Evolutionary conservation across 2,888 invertebrate species (phyloP).

Genomic region (Pseudolycoriella hygida): DNA sequence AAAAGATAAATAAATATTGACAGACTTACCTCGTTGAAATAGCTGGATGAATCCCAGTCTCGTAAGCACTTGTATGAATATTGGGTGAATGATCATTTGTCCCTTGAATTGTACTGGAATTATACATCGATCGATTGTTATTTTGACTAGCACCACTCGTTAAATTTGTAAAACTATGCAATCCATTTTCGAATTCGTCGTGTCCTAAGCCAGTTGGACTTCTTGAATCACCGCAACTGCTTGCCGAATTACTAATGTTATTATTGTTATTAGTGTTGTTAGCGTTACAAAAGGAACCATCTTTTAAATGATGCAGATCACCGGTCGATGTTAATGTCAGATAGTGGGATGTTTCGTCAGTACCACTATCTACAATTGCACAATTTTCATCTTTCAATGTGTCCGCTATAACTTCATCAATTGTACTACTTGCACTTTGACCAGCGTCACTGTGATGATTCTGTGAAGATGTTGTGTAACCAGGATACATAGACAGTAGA

Average conservation of each 20-base stretch:
- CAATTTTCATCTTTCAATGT: constrained; percentile 27
- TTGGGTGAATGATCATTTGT: constrained; percentile 15
- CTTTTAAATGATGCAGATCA: constrained; percentile 23
- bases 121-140: background rate
- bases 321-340: constrained; percentile 22
- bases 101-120: background rate
- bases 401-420: constrained; percentile 28
- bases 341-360: constrained; percentile 17
- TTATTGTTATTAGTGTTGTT: constrained; percentile 6
- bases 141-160: constrained; percentile 16
- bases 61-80: constrained; percentile 16
- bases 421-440: constrained; percentile 5
- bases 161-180: constrained; percentile 27
- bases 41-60: constrained; percentile 19
- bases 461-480: constrained; percentile 4
- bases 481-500: constrained; percentile 5
- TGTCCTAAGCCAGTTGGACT: constrained; percentile 18
- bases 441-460: constrained; percentile 8
- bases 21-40: constrained; percentile 22
- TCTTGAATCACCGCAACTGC: constrained; percentile 25
- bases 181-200: constrained; percentile 14
- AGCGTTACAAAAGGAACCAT: constrained; percentile 10
- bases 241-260: constrained; percentile 19
- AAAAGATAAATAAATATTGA: background rate
- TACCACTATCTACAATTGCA: constrained; percentile 15